These are phyloP conservation scores for Pelochelys cantorii DNA, from an alignment of 2,797 vertebrate species.

Conservation along the genomic window DNA sequence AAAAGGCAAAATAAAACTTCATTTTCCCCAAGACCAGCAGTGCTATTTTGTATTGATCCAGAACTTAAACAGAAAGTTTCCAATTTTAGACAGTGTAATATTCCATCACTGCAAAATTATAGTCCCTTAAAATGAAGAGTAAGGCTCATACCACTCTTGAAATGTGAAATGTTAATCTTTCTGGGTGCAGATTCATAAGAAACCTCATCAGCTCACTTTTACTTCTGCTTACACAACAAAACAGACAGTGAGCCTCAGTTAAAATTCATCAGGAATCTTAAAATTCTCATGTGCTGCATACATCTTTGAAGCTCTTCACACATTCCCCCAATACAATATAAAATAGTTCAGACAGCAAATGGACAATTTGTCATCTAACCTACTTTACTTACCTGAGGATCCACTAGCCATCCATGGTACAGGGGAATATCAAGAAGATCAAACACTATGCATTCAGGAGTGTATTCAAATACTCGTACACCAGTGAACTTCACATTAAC, in stretches of 20 bases:
- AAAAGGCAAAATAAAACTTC: not conserved
- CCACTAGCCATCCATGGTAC: constrained; percentile 98
- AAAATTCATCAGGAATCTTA: not conserved
- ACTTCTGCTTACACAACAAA: not conserved
- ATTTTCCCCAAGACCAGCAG: not conserved
- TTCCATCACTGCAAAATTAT: not conserved
- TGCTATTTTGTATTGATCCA: not conserved
- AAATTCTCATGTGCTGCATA: not conserved
- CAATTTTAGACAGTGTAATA: too few relatives aligned
- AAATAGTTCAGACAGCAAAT: not conserved
- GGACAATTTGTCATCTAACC: not conserved
- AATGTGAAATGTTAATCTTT: not conserved
- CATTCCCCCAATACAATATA: not conserved
- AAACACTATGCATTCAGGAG: constrained; percentile 98
- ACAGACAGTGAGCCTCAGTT: not conserved
- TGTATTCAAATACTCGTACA: constrained; percentile 97
- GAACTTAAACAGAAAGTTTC: not conserved
- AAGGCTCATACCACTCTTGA: not conserved
- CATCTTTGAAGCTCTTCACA: not conserved
- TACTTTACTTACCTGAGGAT: constrained; percentile 91
- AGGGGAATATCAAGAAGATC: constrained; percentile 98
- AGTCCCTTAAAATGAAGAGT: not conserved
- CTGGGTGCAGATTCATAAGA: not conserved
- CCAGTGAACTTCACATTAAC: constrained; percentile 98
- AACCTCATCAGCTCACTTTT: fast-evolving